Conservation (phyloP, 2,113 vertebrate species). For the Thermophis baileyi region DNA sequence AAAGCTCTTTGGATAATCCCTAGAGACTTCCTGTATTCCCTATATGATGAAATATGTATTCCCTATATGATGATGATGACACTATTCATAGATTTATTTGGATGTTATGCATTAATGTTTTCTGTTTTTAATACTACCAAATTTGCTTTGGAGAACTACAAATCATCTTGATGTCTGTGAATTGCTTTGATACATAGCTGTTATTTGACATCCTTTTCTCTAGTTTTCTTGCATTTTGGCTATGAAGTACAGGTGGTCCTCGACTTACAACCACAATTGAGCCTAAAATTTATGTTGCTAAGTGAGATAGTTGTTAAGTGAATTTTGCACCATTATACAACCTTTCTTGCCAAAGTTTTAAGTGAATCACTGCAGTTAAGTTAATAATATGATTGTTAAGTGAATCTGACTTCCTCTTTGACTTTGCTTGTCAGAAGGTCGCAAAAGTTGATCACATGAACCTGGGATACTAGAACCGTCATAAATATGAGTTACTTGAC, state of each 20-base stretch:
- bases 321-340: not conserved
- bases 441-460: not conserved
- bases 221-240: not conserved
- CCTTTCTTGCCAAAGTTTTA: not conserved
- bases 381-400: not conserved
- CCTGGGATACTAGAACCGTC: not conserved
- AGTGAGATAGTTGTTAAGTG: not conserved
- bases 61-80: too few species aligned
- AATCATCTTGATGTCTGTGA: not conserved
- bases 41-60: not conserved
- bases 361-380: not conserved
- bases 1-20: accelerated
- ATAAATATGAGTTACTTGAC: not conserved
- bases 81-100: not conserved
- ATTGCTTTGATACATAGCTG: not conserved
- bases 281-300: too few species aligned
- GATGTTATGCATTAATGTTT: not conserved
- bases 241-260: not conserved
- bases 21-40: accelerated
- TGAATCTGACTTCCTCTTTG: not conserved
- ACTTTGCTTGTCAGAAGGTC: not conserved
- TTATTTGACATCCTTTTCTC: accelerated
- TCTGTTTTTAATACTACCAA: not conserved
- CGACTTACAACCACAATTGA: not conserved
- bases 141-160: accelerated